Percentiles rank a stretch among this genome's conserved stretches.
Evolutionary conservation across 2,113 vertebrate species (phyloP).

Genomic region (Aythya baeri): DNA sequence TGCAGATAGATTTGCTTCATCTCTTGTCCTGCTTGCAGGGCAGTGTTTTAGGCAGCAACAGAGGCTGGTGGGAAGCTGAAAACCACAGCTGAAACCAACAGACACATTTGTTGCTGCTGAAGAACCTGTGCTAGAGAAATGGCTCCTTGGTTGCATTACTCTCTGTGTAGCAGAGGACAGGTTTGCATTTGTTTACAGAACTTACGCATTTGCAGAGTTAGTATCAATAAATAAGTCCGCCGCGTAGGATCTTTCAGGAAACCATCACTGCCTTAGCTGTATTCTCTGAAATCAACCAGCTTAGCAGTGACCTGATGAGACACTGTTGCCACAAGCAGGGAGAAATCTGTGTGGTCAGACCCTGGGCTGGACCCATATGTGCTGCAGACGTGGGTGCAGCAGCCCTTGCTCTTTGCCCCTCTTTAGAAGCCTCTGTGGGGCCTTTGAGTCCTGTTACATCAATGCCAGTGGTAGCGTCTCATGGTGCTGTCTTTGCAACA

Average conservation of each 20-base stretch:
- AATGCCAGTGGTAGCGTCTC: background rate
- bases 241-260: background rate
- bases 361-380: background rate
- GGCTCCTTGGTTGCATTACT: background rate
- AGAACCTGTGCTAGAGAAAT: background rate
- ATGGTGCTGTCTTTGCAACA: background rate
- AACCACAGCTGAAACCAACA: background rate
- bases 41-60: background rate
- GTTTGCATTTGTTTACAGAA: background rate
- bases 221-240: background rate
- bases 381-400: background rate
- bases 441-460: background rate
- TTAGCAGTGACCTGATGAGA: background rate
- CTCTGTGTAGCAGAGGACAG: background rate
- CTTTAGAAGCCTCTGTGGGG: background rate
- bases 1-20: background rate
- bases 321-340: background rate
- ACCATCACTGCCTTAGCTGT: background rate
- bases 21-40: background rate
- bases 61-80: background rate
- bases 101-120: background rate
- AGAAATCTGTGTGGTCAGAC: background rate
- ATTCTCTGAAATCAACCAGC: background rate
- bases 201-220: background rate
- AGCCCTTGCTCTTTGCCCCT: background rate